Evolutionary conservation across 2,888 invertebrate genomes (phyloP), one percentile per base, ranked within the genome.

Genomic region (Limnephilus auricula): DNA sequence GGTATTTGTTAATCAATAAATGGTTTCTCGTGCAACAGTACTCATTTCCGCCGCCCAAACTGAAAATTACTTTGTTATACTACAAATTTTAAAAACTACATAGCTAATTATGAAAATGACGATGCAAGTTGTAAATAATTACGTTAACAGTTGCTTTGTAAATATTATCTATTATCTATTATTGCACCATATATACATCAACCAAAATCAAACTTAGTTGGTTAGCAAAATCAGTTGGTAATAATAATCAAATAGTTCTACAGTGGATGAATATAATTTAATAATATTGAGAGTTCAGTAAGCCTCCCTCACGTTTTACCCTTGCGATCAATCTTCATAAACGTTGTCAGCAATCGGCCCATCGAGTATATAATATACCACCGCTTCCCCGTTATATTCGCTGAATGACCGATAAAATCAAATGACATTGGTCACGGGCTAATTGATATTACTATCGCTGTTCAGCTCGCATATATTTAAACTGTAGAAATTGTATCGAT

Each of bases 371-470:
- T 65, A 9, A 34, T 25, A 32, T 30, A 31, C 32, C 18, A 9
- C 32, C 10, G 15, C 45, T 45, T 18, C 25, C 82, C 34, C 82
- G 18, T 32, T 32, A 32, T 82, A 37, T 82, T 32, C 82, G 5
- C 34, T 10, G 32, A 25, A 37, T 18, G 34, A 37, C 30, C n/a
- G 25, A 40, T 85, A 40, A n/a, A 85, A 85, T 34, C 85, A 83
- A 82, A 37, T 83, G 82, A 15, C 40, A 83, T 89, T 89, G 89
- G 89, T 82, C 78, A 18, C 50, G 12, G 30, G 82, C 89, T 89
- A 89, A 89, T 89, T 89, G 89, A 89, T 89, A 89, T 89, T 89
- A 37, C 40, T 40, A 9, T 37, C 34, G 82, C 32, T 34, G 25
- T 65, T 65, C 25, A 9, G n/a, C n/a, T 65, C 65, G 65, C 18